These are phyloP conservation scores for Cranoglanis bouderius DNA, from an alignment of 2,113 vertebrate genomes.

Conservation along the genomic window DNA sequence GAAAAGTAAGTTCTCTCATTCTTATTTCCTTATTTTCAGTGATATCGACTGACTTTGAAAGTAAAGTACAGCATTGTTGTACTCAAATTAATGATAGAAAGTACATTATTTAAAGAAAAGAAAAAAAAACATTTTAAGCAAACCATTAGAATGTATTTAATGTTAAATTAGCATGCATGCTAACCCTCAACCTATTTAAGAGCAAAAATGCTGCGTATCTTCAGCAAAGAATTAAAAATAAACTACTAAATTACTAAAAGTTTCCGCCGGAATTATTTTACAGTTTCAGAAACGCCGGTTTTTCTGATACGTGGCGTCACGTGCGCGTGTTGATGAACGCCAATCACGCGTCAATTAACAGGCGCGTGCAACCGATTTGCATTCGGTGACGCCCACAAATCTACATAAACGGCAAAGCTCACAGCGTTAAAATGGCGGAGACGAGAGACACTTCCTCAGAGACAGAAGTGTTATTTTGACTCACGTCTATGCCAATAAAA, in stretches of 20 bases:
- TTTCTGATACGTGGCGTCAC: neutral
- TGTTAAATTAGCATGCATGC: neutral
- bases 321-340: neutral
- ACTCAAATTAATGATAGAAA: neutral
- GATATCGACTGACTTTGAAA: neutral
- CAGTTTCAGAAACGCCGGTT: neutral
- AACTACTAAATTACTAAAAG: no score
- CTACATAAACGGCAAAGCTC: neutral
- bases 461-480: no score
- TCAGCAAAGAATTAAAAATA: neutral
- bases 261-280: no score
- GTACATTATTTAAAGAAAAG: neutral
- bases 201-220: neutral
- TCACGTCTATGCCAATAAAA: no score
- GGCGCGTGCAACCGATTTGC: neutral
- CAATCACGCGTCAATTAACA: neutral
- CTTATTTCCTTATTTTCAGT: neutral
- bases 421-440: neutral
- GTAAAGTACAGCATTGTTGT: neutral
- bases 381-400: neutral
- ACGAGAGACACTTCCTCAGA: no score
- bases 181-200: neutral
- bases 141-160: neutral
- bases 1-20: neutral
- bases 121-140: neutral